Evolutionary conservation across 2,888 invertebrate species (phyloP).

Genomic region (Thera britannica): DNA sequence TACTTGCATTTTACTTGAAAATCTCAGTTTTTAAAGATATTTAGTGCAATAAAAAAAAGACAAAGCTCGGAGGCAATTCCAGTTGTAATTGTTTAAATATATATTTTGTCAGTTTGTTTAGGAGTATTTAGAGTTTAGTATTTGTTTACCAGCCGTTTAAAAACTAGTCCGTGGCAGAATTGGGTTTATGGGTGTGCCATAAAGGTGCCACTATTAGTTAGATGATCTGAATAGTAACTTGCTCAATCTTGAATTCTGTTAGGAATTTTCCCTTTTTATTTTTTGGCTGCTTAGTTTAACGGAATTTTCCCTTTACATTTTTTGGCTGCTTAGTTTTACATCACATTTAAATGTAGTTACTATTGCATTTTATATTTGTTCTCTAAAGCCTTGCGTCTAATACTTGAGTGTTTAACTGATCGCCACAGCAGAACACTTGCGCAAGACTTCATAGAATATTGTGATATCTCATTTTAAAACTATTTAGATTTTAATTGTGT

Average conservation of each 20-base stretch:
- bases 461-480: constrained; percentile 4
- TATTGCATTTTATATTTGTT: not conserved
- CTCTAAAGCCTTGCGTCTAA: not conserved
- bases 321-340: not conserved
- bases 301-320: not conserved
- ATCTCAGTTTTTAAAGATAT: not conserved
- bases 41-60: not conserved
- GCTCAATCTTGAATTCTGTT: constrained; percentile 18
- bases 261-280: not conserved
- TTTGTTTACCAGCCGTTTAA: not conserved
- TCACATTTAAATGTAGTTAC: constrained; percentile 1
- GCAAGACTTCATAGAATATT: not conserved
- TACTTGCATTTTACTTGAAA: not conserved
- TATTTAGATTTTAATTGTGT: not conserved
- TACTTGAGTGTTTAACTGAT: too few species aligned
- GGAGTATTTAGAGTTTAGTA: constrained; percentile 1
- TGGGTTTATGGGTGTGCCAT: constrained; percentile 29
- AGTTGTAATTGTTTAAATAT: not conserved
- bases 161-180: not conserved
- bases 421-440: too few species aligned
- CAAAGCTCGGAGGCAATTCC: not conserved
- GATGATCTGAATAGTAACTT: constrained; percentile 31
- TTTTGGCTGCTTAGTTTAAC: too few species aligned
- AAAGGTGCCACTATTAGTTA: constrained; percentile 41
- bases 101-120: constrained; percentile 4